Conservation (phyloP, 2,113 vertebrate genomes). For the western clawed frog (Xenopus tropicalis) region DNA sequence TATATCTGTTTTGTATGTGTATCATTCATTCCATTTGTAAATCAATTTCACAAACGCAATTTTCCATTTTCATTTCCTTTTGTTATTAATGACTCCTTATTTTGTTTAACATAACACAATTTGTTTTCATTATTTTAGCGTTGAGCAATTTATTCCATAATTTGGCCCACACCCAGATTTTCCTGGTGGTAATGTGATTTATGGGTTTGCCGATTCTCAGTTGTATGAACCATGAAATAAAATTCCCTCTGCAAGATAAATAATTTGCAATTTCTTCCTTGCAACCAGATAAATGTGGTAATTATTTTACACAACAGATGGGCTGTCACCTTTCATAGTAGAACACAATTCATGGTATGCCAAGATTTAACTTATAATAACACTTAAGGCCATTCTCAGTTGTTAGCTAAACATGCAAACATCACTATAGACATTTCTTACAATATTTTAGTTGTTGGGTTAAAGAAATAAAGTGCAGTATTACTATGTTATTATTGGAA, state of each 20-base stretch:
- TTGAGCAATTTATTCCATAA: conserved; percentile 35
- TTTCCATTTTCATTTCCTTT: conserved; percentile 16
- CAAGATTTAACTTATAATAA: conserved; percentile 7
- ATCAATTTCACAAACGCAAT: conserved; percentile 8
- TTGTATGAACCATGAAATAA: conserved; percentile 24
- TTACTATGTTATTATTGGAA: no score
- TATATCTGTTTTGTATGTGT: not conserved
- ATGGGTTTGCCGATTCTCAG: conserved; percentile 29
- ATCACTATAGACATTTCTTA: no score
- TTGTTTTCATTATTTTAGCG: conserved; percentile 41
- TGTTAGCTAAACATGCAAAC: not conserved
- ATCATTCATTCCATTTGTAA: conserved; percentile 2
- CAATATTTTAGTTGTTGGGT: no score
- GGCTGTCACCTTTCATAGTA: conserved; percentile 37
- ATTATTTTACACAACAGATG: conserved; percentile 42
- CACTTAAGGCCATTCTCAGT: not conserved
- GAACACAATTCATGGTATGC: conserved; percentile 23
- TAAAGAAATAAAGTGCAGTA: no score
- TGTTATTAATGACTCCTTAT: conserved; percentile 37
- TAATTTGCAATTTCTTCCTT: conserved; percentile 30
- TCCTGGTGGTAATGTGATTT: conserved; percentile 41
- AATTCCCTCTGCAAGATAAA: conserved; percentile 33
- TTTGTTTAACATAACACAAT: conserved; percentile 43
- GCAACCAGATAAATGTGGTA: conserved; percentile 31
- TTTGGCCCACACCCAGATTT: conserved; percentile 36